These are phyloP conservation scores for Uloborus plumipes DNA, from an alignment of 2,888 invertebrate species.

Conservation along the genomic window DNA sequence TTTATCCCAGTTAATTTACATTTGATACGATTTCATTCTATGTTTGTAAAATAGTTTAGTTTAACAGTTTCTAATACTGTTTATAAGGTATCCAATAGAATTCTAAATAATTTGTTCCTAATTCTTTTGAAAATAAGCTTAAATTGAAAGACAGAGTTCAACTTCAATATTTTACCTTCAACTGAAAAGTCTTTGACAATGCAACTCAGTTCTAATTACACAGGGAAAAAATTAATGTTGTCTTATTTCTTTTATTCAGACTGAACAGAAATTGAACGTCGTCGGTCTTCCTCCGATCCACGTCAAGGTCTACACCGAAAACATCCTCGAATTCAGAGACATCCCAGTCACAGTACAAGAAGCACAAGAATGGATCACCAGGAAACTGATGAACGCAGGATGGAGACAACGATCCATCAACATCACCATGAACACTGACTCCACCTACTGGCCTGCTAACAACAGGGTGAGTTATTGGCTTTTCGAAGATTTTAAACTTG, in stretches of 20 bases:
- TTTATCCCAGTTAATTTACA: too few species aligned
- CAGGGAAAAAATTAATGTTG: too few species aligned
- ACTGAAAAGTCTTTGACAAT: too few species aligned
- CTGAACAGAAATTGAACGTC: background rate
- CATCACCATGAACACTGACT: conserved; percentile 1
- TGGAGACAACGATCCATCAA: conserved; percentile 38
- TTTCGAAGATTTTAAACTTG: background rate
- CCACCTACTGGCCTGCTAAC: background rate
- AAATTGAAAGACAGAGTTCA: too few species aligned
- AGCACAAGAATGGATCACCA: background rate
- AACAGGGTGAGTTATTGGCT: conserved; percentile 16
- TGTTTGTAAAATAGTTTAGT: too few species aligned
- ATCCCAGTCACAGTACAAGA: conserved; percentile 15
- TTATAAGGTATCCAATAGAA: too few species aligned
- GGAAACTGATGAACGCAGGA: conserved; percentile 41
- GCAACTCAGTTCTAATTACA: too few species aligned
- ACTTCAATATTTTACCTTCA: too few species aligned
- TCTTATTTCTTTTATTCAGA: background rate
- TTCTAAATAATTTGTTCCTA: too few species aligned
- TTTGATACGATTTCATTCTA: too few species aligned
- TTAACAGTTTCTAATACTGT: too few species aligned
- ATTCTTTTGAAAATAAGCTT: too few species aligned
- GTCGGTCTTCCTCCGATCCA: conserved; percentile 23
- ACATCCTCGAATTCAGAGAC: conserved; percentile 13
- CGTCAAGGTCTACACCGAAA: conserved; percentile 16